A percentile compares a stretch with the other conserved stretches of the same genome.
phyloP scores from a whole-genome alignment of 2,888 invertebrate genomes.

The Drosophila paranaensis region DNA sequence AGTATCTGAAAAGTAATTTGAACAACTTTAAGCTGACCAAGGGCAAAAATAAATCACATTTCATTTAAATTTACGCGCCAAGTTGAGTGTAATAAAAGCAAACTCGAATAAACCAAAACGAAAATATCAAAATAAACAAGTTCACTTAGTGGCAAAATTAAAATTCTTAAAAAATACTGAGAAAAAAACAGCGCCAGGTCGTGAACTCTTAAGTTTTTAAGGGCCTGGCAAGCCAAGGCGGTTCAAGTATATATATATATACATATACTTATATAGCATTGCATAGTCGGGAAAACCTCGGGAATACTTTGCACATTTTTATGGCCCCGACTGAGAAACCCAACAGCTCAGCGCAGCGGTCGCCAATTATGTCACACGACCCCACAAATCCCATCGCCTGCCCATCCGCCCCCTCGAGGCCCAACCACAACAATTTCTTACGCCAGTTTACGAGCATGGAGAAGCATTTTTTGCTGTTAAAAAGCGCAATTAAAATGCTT shows the following conservation, averaged over 20 bases:
- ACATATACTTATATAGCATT: conserved; percentile 6
- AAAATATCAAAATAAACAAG: conserved; percentile 50
- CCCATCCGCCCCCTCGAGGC: not conserved
- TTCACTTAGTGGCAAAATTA: conserved; percentile 65
- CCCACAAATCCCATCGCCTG: not conserved
- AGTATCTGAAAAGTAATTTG: conserved; percentile 7
- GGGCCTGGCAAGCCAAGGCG: conserved; percentile 6
- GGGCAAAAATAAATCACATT: conserved; percentile 43
- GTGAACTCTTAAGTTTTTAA: conserved; percentile 22
- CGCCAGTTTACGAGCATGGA: conserved; percentile 66
- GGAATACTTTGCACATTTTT: conserved; percentile 74
- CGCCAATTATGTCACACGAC: conserved; percentile 64
- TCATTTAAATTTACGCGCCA: conserved; percentile 68
- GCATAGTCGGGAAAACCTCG: conserved; percentile 12
- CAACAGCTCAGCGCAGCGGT: conserved; percentile 24
- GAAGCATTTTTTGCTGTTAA: conserved; percentile 28
- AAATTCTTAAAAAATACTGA: conserved; percentile 20
- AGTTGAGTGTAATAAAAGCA: conserved; percentile 62
- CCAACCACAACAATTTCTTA: conserved; percentile 56
- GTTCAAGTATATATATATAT: conserved; percentile 6
- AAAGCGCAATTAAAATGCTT: conserved; percentile 32
- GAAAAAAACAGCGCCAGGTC: conserved; percentile 18
- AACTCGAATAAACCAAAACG: conserved; percentile 38
- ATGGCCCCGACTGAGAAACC: conserved; percentile 50
- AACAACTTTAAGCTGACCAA: conserved; percentile 25